phyloP scores from a whole-genome alignment of 37 sponge, comb jelly and placozoan genomes.

The Aplysina aerophoba region DNA sequence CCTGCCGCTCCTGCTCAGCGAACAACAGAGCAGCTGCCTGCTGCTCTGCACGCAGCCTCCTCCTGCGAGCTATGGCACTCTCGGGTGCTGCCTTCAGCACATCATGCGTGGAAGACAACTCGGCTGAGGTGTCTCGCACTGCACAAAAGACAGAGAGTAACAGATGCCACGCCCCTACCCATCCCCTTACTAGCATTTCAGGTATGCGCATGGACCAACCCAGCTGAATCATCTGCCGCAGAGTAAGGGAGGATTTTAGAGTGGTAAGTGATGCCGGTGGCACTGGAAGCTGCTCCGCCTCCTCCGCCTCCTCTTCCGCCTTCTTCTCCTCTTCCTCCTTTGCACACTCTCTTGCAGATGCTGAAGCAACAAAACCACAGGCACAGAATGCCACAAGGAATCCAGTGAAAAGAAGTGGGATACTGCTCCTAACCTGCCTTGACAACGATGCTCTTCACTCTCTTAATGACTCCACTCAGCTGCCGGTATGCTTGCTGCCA shows the following conservation, averaged over 20 bases:
- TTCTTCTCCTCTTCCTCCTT: background rate
- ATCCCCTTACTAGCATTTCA: too few relatives aligned
- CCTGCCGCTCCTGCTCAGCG: background rate
- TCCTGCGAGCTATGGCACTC: constrained; percentile 53
- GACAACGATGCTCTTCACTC: constrained; percentile 58
- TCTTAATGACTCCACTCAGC: constrained; percentile 29
- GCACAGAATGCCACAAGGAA: too few relatives aligned
- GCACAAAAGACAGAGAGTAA: background rate
- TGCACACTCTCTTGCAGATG: background rate
- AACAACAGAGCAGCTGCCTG: background rate
- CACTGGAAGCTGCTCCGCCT: background rate
- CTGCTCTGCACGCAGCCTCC: constrained; percentile 54
- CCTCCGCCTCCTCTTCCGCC: too few relatives aligned
- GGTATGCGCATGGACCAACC: constrained; percentile 35
- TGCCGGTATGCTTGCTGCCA: constrained; percentile 75
- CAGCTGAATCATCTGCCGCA: constrained; percentile 67
- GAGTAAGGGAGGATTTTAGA: constrained; percentile 38
- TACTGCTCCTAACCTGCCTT: constrained; percentile 36
- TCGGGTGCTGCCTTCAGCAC: constrained; percentile 72
- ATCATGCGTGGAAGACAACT: constrained; percentile 20
- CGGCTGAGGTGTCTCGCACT: constrained; percentile 17
- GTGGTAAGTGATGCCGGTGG: background rate
- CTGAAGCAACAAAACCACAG: background rate
- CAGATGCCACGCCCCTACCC: background rate
- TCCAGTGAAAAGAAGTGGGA: too few relatives aligned